Conservation (phyloP, 2,113 vertebrate species). For the Pagrus major region DNA sequence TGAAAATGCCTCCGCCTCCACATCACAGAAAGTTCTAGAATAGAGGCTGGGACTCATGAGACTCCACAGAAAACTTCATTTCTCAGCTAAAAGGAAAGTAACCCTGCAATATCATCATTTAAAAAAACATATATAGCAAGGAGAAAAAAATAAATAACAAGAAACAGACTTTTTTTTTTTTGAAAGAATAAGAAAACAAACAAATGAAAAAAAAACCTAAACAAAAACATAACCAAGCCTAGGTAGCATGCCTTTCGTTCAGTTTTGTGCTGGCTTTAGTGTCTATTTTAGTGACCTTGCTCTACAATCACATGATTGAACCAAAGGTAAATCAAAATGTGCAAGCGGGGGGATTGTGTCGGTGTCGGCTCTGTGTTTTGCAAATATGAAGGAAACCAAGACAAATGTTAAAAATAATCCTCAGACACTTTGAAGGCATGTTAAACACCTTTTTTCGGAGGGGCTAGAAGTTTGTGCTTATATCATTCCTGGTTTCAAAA, state of each 20-base stretch:
- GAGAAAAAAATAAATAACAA: conserved; percentile 42
- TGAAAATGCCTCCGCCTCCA: conserved; percentile 83
- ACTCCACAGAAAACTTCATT: conserved; percentile 65
- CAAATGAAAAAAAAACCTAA: conserved; percentile 25
- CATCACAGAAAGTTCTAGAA: conserved; percentile 70
- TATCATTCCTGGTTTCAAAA: conserved; percentile 47
- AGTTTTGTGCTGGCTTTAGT: conserved; percentile 86
- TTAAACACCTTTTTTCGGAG: conserved; percentile 36
- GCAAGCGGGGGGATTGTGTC: conserved; percentile 33
- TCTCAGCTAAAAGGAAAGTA: conserved; percentile 69
- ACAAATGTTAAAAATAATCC: conserved; percentile 34
- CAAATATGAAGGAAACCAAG: conserved; percentile 62
- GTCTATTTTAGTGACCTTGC: conserved; percentile 71
- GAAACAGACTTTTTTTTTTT: conserved; percentile 66
- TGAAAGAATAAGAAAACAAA: conserved; percentile 59
- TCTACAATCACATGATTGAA: conserved; percentile 70
- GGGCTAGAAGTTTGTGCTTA: conserved; percentile 34
- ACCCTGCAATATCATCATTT: conserved; percentile 52
- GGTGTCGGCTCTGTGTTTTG: conserved; percentile 51
- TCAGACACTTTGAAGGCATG: conserved; percentile 53
- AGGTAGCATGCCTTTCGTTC: conserved; percentile 84
- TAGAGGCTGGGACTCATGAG: conserved; percentile 65
- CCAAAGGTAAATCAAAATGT: conserved; percentile 73
- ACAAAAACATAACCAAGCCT: conserved; percentile 72
- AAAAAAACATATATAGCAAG: conserved; percentile 41